Evolutionary conservation across 2,888 invertebrate species (phyloP).

Genomic region (Linyphia triangularis): DNA sequence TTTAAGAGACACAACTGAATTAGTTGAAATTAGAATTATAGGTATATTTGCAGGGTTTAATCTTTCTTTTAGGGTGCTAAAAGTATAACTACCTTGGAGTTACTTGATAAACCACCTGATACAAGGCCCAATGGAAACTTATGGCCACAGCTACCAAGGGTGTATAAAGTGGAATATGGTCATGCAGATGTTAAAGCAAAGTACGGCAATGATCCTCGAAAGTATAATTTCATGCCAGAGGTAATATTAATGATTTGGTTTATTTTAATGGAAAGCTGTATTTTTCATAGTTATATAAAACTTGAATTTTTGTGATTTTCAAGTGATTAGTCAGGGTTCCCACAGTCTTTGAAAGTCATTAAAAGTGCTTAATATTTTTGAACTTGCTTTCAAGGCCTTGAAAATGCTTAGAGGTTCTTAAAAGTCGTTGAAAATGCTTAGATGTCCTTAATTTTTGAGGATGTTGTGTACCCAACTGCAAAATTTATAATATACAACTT

Average conservation of each 20-base stretch:
- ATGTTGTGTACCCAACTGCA: too few species aligned
- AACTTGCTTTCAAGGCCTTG: too few species aligned
- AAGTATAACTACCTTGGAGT: constrained; percentile 96
- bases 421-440: too few species aligned
- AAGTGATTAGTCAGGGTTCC: background rate
- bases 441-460: too few species aligned
- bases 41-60: too few species aligned
- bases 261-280: background rate
- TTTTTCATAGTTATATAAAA: background rate
- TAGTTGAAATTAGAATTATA: too few species aligned
- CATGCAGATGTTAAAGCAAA: constrained; percentile 96
- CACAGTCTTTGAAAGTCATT: background rate
- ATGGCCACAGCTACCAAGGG: constrained; percentile 98
- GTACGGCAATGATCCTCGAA: constrained; percentile 94
- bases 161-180: constrained; percentile 98
- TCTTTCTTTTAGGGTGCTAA: constrained; percentile 87
- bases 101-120: constrained; percentile 93
- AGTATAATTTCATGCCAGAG: constrained; percentile 95
- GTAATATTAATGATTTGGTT: constrained; percentile 79
- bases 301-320: background rate
- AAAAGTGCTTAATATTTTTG: too few species aligned
- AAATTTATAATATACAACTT: too few species aligned
- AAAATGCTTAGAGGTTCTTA: too few species aligned
- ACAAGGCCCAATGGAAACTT: constrained; percentile 93
- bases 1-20: too few species aligned